Conservation (phyloP, 2,888 invertebrate genomes). For the Allolobophora icterica region DNA sequence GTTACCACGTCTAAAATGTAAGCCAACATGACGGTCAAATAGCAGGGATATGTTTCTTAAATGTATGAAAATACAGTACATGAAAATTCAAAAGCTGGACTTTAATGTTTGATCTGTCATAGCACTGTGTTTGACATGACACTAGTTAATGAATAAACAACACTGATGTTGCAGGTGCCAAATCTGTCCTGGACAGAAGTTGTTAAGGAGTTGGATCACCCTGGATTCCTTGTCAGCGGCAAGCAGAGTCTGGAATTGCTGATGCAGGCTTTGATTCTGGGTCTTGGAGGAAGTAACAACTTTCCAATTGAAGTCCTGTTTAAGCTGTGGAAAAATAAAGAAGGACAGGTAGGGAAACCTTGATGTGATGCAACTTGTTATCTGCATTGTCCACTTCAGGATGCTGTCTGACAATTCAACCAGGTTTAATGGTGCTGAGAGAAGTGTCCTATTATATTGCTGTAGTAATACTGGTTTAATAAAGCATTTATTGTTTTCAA, state of each 20-base stretch:
- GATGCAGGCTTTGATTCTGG: slow-evolving; percentile 81
- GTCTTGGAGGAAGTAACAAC: slow-evolving; percentile 63
- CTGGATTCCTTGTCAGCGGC: slow-evolving; percentile 75
- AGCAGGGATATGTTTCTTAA: too few relatives aligned
- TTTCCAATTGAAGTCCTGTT: slow-evolving; percentile 81
- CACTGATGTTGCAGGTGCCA: slow-evolving; percentile 54
- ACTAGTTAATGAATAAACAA: neutral
- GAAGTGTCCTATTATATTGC: too few relatives aligned
- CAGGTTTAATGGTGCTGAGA: too few relatives aligned
- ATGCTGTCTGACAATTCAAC: too few relatives aligned
- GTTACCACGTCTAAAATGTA: too few relatives aligned
- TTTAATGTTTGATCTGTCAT: too few relatives aligned
- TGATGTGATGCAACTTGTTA: neutral
- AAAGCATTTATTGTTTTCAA: neutral
- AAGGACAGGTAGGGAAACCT: slow-evolving; percentile 74
- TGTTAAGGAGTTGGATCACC: slow-evolving; percentile 86
- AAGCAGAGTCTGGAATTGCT: slow-evolving; percentile 82
- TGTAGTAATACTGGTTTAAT: neutral
- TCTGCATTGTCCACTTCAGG: neutral
- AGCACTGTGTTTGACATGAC: neutral
- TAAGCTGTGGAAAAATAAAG: slow-evolving; percentile 88
- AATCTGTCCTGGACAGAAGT: slow-evolving; percentile 88
- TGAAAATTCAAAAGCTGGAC: too few relatives aligned
- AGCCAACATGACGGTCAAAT: too few relatives aligned
- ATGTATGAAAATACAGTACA: too few relatives aligned